phyloP scores from a whole-genome alignment of 2,113 vertebrate genomes.

The Gyps fulvus region DNA sequence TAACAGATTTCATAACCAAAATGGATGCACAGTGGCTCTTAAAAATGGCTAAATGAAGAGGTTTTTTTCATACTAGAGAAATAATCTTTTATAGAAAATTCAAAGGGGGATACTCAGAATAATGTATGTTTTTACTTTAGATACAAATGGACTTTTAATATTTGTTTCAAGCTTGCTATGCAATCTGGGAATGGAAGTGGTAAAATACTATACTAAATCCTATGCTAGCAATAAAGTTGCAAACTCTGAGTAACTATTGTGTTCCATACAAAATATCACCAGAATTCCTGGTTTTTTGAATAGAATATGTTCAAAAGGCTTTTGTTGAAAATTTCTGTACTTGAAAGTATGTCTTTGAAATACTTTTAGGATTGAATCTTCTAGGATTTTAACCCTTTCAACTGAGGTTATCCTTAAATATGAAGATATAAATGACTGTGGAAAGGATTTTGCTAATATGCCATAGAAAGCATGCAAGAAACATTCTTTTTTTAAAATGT shows the following conservation, averaged over 20 bases:
- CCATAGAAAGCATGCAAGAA: not conserved
- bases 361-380: not conserved
- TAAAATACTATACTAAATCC: not conserved
- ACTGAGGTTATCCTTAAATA: not conserved
- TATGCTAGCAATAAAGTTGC: not conserved
- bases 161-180: not conserved
- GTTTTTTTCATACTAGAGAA: not conserved
- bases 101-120: not conserved
- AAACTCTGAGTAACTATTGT: not conserved
- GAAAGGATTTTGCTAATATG: not conserved
- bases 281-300: not conserved
- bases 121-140: not conserved
- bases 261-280: not conserved
- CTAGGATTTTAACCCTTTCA: not conserved
- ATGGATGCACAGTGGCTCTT: not conserved
- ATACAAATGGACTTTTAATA: not conserved
- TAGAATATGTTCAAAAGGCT: not conserved
- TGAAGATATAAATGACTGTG: not conserved
- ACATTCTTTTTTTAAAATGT: not conserved
- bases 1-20: not conserved
- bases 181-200: not conserved
- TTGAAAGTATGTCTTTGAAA: not conserved
- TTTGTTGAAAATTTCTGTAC: not conserved
- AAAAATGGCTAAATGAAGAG: not conserved
- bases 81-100: not conserved